Percentiles rank a stretch among this genome's conserved stretches.
Evolutionary conservation across 2,113 vertebrate genomes (phyloP).

Genomic region (Rhegmatorhina hoffmannsi): DNA sequence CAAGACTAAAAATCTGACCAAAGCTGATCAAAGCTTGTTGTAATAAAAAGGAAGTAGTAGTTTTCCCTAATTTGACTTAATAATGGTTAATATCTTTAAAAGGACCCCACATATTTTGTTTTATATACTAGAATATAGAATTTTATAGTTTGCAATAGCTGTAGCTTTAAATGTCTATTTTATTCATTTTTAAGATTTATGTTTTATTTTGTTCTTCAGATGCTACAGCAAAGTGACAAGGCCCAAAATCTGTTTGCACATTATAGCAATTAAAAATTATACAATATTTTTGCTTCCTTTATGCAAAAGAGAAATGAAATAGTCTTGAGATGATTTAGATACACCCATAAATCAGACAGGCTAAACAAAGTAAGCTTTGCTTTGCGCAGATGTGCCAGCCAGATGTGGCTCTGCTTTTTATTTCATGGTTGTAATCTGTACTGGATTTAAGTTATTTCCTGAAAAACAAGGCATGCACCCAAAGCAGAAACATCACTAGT

Average conservation of each 20-base stretch:
- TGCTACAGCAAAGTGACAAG: background rate
- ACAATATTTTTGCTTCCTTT: background rate
- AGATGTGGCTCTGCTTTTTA: constrained; percentile 66
- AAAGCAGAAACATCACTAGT: background rate
- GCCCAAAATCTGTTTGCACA: background rate
- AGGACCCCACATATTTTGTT: background rate
- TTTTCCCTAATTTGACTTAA: background rate
- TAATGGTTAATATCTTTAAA: background rate
- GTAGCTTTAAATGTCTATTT: background rate
- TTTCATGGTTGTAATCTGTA: constrained; percentile 53
- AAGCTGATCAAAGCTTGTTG: background rate
- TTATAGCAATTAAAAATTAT: constrained; percentile 1
- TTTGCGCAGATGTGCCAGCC: constrained; percentile 51
- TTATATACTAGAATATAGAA: background rate
- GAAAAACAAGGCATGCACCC: background rate
- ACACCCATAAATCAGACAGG: constrained; percentile 28
- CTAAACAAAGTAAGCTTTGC: constrained; percentile 29
- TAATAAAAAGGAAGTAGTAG: background rate
- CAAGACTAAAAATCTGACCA: background rate
- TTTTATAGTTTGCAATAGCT: background rate
- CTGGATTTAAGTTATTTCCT: constrained; percentile 58
- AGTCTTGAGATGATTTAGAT: constrained; percentile 28
- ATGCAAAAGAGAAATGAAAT: constrained; percentile 29
- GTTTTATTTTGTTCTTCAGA: background rate
- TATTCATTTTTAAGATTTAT: background rate